Evolutionary conservation across 1,140 invertebrate genomes (phyloP).

Genomic region (Neoseiulus cucumeris): DNA sequence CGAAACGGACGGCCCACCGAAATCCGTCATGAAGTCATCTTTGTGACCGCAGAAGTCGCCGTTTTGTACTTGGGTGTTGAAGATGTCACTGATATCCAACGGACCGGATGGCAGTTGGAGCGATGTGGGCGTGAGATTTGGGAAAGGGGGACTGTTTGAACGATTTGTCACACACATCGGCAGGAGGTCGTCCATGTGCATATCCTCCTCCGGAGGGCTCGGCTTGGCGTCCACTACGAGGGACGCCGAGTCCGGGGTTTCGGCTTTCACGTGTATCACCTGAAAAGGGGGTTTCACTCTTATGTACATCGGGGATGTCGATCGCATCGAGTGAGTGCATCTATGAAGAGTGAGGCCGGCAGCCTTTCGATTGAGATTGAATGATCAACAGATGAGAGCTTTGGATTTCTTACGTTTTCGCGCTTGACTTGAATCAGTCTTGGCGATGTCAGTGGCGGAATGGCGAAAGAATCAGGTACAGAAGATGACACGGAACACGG

Average conservation of each 20-base stretch:
- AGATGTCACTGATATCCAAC: too few species aligned
- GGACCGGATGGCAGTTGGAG: too few species aligned
- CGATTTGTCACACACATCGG: too few species aligned
- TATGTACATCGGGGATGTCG: neutral
- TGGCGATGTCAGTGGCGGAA: neutral
- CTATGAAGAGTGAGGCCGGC: too few species aligned
- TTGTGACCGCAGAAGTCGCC: too few species aligned
- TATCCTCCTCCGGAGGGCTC: neutral
- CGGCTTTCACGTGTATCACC: neutral
- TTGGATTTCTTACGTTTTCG: neutral
- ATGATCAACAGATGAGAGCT: too few species aligned
- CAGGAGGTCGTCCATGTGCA: neutral
- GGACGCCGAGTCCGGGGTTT: neutral
- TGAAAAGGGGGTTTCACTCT: neutral
- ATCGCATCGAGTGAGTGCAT: too few species aligned
- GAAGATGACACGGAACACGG: conserved; percentile 9
- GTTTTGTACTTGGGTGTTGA: too few species aligned
- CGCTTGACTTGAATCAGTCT: conserved; percentile 5
- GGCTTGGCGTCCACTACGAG: neutral
- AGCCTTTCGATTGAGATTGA: too few species aligned
- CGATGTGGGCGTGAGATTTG: too few species aligned
- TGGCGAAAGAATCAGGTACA: conserved; percentile 3
- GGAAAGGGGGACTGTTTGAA: too few species aligned
- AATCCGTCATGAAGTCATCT: too few species aligned
- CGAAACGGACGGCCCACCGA: neutral